Evolutionary conservation across 2,888 invertebrate genomes (phyloP).

Genomic region (Monopis laevigella): DNA sequence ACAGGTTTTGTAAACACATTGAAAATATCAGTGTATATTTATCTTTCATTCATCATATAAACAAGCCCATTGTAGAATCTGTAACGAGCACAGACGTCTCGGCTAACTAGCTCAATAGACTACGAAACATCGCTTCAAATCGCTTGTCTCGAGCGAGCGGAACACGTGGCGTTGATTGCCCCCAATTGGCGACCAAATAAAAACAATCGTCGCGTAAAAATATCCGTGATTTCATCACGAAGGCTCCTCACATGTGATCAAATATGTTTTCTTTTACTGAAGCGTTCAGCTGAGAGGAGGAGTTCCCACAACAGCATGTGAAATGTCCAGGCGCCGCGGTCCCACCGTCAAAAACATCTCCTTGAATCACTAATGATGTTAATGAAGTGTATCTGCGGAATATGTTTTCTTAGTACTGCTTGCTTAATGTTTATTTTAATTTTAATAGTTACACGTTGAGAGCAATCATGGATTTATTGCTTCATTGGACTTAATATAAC

Average conservation of each 20-base stretch:
- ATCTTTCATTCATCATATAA: too few species aligned
- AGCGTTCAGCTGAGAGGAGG: slow-evolving; percentile 28
- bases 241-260: slow-evolving; percentile 43
- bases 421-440: slow-evolving; percentile 13
- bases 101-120: slow-evolving; percentile 42
- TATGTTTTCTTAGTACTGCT: too few species aligned
- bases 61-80: not conserved
- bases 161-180: slow-evolving; percentile 66
- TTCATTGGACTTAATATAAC: too few species aligned
- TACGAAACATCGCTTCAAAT: too few species aligned
- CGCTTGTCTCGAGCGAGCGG: slow-evolving; percentile 27
- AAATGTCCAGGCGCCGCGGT: slow-evolving; percentile 43
- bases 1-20: too few species aligned
- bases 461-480: too few species aligned
- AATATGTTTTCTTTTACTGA: slow-evolving; percentile 49
- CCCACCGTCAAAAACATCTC: slow-evolving; percentile 40
- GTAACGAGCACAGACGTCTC: not conserved
- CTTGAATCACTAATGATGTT: slow-evolving; percentile 44
- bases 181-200: slow-evolving; percentile 67
- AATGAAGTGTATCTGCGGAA: slow-evolving; percentile 28
- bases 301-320: slow-evolving; percentile 57
- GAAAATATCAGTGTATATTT: too few species aligned
- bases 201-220: slow-evolving; percentile 67
- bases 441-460: slow-evolving; percentile 26
- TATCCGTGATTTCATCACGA: slow-evolving; percentile 63